A percentile compares a stretch with the other conserved stretches of the same genome.
Conservation (phyloP, 2,797 vertebrate species). For the Dendrocincla fuliginosa region DNA sequence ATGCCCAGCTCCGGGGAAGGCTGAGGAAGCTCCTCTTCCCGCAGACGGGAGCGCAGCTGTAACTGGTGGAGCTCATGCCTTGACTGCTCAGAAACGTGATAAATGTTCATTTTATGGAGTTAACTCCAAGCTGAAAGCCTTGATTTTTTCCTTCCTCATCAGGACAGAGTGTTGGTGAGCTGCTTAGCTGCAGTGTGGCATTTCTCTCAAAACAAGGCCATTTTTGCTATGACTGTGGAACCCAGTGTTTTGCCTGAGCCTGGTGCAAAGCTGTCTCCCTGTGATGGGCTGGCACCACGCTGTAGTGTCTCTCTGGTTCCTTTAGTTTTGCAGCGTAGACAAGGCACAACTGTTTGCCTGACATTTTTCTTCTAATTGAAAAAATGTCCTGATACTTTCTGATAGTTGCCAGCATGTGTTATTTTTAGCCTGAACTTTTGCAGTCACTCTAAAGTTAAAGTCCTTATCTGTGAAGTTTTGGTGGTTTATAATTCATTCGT, state of each 20-base stretch:
- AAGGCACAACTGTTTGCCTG: conserved; percentile 10
- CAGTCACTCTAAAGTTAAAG: background rate
- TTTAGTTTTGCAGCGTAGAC: background rate
- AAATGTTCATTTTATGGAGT: background rate
- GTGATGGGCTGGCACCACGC: background rate
- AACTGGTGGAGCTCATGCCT: background rate
- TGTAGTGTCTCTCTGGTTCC: background rate
- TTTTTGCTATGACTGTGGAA: background rate
- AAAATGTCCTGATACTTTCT: background rate
- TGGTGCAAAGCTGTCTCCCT: background rate
- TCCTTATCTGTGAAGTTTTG: background rate
- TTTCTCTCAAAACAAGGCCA: background rate
- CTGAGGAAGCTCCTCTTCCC: background rate
- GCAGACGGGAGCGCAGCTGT: background rate
- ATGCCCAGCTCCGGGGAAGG: background rate
- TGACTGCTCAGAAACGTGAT: background rate
- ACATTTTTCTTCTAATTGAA: background rate
- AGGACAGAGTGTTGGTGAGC: background rate
- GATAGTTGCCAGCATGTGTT: background rate
- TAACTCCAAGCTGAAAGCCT: background rate
- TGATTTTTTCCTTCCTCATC: background rate
- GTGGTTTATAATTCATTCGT: background rate
- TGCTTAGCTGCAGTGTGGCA: background rate
- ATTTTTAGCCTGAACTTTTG: conserved; percentile 10
- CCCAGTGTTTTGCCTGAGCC: background rate